Evolutionary conservation across 2,888 invertebrate species (phyloP).

Genomic region (Cephalotes varians): DNA sequence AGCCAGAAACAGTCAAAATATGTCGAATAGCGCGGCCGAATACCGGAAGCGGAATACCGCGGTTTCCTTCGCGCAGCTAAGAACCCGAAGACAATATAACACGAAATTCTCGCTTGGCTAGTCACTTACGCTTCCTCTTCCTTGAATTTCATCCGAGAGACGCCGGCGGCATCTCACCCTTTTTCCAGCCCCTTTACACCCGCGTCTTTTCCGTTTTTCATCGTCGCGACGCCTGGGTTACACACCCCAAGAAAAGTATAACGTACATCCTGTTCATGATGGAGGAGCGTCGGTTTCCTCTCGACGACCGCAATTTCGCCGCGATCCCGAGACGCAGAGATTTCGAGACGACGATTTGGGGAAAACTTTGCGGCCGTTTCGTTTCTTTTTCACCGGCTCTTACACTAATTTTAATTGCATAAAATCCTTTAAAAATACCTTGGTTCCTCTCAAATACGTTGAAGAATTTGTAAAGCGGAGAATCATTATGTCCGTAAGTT

Average conservation of each 20-base stretch:
- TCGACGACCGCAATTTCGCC: slow-evolving; percentile 13
- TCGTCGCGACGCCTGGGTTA: slow-evolving; percentile 64
- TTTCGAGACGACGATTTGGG: slow-evolving; percentile 26
- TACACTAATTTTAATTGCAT: slow-evolving; percentile 27
- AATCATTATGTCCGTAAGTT: not conserved
- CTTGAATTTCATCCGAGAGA: slow-evolving; percentile 66
- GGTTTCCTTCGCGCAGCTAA: slow-evolving; percentile 26
- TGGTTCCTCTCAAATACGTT: not conserved
- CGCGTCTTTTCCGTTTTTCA: slow-evolving; percentile 63
- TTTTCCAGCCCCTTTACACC: slow-evolving; percentile 41
- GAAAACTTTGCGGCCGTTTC: not conserved
- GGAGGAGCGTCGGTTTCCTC: slow-evolving; percentile 64
- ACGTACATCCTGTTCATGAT: slow-evolving; percentile 71
- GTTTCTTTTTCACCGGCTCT: not conserved
- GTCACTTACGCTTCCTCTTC: slow-evolving; percentile 74
- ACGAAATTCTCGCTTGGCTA: slow-evolving; percentile 71
- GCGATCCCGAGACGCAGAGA: slow-evolving; percentile 11
- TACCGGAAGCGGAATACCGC: slow-evolving; percentile 15
- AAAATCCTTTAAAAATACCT: not conserved
- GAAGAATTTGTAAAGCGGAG: not conserved
- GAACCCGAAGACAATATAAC: slow-evolving; percentile 70
- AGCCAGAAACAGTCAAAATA: slow-evolving; percentile 4
- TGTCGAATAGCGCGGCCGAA: slow-evolving; percentile 5
- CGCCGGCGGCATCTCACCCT: slow-evolving; percentile 60
- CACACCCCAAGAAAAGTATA: slow-evolving; percentile 65